Base-by-base conservation (phyloP, 2,888 invertebrate species). In the Oscheius sp. region DNA sequence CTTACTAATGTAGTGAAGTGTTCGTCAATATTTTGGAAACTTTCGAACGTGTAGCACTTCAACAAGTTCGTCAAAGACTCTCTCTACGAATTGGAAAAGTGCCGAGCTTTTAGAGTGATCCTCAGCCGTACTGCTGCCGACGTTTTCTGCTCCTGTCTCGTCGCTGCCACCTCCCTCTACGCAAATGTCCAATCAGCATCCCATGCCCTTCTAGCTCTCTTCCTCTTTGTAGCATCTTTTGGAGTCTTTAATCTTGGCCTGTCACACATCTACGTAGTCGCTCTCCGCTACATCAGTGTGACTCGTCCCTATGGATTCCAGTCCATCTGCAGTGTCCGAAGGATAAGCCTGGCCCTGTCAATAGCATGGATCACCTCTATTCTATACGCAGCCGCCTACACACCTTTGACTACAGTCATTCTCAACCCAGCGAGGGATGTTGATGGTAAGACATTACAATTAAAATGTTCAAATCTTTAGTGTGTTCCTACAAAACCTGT, bases 151-250 rank as follows among this genome's bases (percentile, higher is more conserved):
- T 77, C 76, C 11, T 80, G 63, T 4, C 63, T 82, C n/a, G 78
- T 82, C 53, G 76, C 79, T 21, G 70, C 80, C 21, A 76, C 76
- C 47, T 77, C 79, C n/a, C 62, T 82, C 1, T 79, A 80, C 37
- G 79, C 82, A 47, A 82, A 76, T 68, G 29, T 7, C 29, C 11
- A 72, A 74, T 74, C 82, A 60, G 82, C 82, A 48, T 84, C 83
- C 29, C 81, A 82, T 72, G 79, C 84, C 70, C 75, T 84, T 58
- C 77, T 84, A 7, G 79, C 83, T 62, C 73, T 85, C 2, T 84
- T 81, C 70, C 79, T 85, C n/a, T 82, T 78, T 70, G 77, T 85
- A 42, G 77, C 80, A 42, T 83, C 85, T n/a, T 85, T 85, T 53
- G 83, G 80, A 33, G 78, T 83, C 47, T 72, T 85, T 47, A 82